These are phyloP conservation scores for Cosmopolites sordidus DNA, from an alignment of 2,888 invertebrate genomes.

Conservation along the genomic window DNA sequence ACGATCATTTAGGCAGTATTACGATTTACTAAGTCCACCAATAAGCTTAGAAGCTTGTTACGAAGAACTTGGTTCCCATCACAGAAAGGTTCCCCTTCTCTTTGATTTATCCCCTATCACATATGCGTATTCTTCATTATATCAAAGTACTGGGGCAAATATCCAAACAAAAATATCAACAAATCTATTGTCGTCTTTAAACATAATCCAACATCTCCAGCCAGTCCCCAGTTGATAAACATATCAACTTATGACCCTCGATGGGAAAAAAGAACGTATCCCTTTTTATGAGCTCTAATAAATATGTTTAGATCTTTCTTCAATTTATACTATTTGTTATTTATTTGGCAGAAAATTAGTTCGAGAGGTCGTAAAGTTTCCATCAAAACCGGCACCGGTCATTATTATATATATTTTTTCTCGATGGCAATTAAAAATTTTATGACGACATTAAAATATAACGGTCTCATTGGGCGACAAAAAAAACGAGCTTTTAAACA, in stretches of 20 bases:
- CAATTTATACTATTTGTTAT: slow-evolving; percentile 28
- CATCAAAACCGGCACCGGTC: slow-evolving; percentile 23
- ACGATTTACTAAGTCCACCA: no score
- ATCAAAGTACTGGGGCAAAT: no score
- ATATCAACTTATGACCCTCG: slow-evolving; percentile 32
- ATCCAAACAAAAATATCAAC: no score
- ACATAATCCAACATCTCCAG: no score
- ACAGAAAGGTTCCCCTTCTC: no score
- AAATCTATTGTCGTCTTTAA: no score
- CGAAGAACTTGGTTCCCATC: no score
- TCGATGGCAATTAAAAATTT: slow-evolving; percentile 25
- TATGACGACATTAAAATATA: slow-evolving; percentile 22
- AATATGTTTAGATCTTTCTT: slow-evolving; percentile 31
- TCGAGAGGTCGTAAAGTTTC: slow-evolving; percentile 21
- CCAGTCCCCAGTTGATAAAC: slow-evolving; percentile 35
- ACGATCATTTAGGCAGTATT: no score
- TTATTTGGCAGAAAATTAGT: slow-evolving; percentile 36
- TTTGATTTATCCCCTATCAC: no score
- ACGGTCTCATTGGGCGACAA: slow-evolving; percentile 16
- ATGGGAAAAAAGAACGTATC: slow-evolving; percentile 29
- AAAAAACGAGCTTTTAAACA: slow-evolving; percentile 2
- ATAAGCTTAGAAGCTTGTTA: no score
- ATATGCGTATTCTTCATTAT: no score
- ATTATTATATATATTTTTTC: slow-evolving; percentile 15
- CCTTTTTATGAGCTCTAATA: slow-evolving; percentile 30